A percentile compares a stretch with the other conserved stretches of the same genome.
Evolutionary conservation across 1,140 invertebrate genomes (phyloP).

Genomic region (Zaprionus capensis): DNA sequence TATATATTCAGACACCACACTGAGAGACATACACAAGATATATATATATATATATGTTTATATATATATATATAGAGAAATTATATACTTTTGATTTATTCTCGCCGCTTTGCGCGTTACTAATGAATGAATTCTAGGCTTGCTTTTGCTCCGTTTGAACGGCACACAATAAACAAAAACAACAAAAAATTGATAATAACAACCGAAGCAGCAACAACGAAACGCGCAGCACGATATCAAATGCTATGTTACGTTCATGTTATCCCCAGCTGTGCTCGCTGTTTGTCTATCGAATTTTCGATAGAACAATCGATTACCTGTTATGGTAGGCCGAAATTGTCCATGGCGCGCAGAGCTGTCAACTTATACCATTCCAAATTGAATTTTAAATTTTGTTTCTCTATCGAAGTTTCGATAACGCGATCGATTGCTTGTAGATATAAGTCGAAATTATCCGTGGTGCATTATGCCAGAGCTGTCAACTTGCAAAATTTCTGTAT

Average conservation of each 20-base stretch:
- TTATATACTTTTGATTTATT: constrained; percentile 33
- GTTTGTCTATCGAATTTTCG: neutral
- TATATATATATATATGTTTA: neutral
- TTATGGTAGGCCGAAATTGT: neutral
- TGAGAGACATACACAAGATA: neutral
- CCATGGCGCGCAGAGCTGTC: neutral
- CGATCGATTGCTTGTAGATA: no score
- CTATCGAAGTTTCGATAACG: no score
- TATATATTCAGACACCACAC: neutral
- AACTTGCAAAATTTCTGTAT: neutral
- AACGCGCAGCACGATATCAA: constrained; percentile 47
- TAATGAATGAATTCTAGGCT: neutral
- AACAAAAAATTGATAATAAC: constrained; percentile 48
- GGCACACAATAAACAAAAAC: constrained; percentile 46
- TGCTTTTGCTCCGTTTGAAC: constrained; percentile 23
- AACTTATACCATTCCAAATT: neutral
- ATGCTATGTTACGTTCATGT: constrained; percentile 12
- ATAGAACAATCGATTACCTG: neutral
- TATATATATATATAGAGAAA: neutral
- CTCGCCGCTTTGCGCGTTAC: constrained; percentile 11
- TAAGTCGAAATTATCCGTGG: neutral
- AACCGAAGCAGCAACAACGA: constrained; percentile 26
- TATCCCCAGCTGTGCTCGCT: neutral
- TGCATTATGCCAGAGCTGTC: neutral
- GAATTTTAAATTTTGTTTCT: neutral